Evolutionary conservation across 2,113 vertebrate genomes (phyloP).

Genomic region (Corydoras sp.): DNA sequence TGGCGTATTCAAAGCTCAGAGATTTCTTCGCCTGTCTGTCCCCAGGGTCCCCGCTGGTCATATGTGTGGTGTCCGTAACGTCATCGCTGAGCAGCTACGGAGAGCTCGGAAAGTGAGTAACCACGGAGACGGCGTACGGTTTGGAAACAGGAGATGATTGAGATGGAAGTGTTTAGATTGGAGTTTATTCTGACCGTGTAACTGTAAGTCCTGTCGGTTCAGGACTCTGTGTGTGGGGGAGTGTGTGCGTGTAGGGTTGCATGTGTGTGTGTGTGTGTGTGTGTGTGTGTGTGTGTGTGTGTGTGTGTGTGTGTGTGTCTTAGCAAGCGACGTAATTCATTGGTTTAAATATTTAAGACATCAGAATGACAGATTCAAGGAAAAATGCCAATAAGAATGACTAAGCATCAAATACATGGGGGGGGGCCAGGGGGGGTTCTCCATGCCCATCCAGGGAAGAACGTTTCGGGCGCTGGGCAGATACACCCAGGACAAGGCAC

Average conservation of each 20-base stretch:
- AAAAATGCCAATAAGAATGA: too few species aligned
- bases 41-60: conserved; percentile 80
- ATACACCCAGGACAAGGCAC: too few species aligned
- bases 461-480: too few species aligned
- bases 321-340: too few species aligned
- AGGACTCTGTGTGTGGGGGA: not conserved
- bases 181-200: conserved; percentile 1
- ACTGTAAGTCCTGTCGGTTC: not conserved
- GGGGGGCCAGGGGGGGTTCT: too few species aligned
- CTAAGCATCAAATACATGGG: too few species aligned
- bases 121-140: not conserved
- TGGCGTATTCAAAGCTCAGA: conserved; percentile 5
- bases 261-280: not conserved
- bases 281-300: not conserved
- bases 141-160: not conserved
- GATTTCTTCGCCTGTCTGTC: conserved; percentile 10
- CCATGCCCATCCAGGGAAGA: too few species aligned
- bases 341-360: not conserved
- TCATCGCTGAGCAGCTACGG: conserved; percentile 80
- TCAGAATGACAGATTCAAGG: too few species aligned
- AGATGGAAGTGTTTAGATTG: not conserved
- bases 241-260: not conserved
- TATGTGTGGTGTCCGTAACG: conserved; percentile 80
- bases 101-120: conserved; percentile 77
- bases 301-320: not conserved